Percentiles rank a stretch among this genome's conserved stretches.
These are phyloP conservation scores for Rhingia rostrata DNA, from an alignment of 2,888 invertebrate species.

Conservation along the genomic window DNA sequence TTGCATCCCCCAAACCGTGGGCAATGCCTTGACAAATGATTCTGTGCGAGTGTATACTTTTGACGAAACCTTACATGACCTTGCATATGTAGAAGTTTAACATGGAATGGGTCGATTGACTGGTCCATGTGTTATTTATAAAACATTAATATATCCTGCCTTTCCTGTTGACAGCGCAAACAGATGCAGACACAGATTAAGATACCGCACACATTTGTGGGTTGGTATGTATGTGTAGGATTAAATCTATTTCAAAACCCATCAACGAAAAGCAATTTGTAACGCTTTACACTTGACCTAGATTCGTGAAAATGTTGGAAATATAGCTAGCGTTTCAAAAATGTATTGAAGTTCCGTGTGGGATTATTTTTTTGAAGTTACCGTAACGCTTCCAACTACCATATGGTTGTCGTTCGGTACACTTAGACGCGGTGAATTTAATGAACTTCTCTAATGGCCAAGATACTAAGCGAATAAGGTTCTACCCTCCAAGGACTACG, in stretches of 20 bases:
- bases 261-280: slow-evolving; percentile 9
- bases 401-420: neutral
- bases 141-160: neutral
- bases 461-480: neutral
- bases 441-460: slow-evolving; percentile 7
- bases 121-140: neutral
- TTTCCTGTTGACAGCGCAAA: neutral
- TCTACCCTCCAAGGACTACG: neutral
- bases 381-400: neutral
- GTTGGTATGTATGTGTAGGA: neutral
- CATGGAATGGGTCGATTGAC: neutral
- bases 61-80: neutral
- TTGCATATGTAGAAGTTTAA: neutral
- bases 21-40: neutral
- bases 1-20: neutral
- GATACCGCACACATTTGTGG: neutral
- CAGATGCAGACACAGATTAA: neutral
- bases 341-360: neutral
- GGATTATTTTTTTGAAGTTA: neutral
- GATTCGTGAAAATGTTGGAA: neutral
- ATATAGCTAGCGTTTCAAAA: neutral
- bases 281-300: slow-evolving; percentile 5
- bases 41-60: neutral
- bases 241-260: neutral
- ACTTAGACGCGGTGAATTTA: neutral